phyloP scores from a whole-genome alignment of 2,888 invertebrate species.

The Spodoptera picta region DNA sequence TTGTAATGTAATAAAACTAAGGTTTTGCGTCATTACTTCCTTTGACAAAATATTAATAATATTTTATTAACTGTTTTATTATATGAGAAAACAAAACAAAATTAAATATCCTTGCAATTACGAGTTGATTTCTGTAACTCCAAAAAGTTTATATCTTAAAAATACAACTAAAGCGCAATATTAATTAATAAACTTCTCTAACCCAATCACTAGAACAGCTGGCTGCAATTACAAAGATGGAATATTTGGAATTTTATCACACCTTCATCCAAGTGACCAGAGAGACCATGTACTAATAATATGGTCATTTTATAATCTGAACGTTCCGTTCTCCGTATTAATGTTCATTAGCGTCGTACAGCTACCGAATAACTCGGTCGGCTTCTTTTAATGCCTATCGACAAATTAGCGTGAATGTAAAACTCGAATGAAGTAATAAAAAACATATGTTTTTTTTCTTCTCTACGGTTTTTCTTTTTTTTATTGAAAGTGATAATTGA shows the following conservation, averaged over 20 bases:
- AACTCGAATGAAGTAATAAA: constrained; percentile 85
- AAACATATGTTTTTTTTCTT: constrained; percentile 77
- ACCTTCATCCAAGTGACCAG: constrained; percentile 37
- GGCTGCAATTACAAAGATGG: constrained; percentile 10
- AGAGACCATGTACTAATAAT: constrained; percentile 67
- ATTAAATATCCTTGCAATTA: too few species aligned
- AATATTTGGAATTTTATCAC: constrained; percentile 42
- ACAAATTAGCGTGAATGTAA: constrained; percentile 88
- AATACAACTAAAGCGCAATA: background rate
- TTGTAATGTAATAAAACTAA: background rate
- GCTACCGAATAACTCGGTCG: constrained; percentile 87
- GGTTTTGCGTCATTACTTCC: too few species aligned
- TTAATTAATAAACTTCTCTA: background rate
- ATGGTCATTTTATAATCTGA: constrained; percentile 74
- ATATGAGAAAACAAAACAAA: too few species aligned
- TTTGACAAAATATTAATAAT: too few species aligned
- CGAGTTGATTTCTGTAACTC: too few species aligned
- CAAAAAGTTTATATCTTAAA: background rate
- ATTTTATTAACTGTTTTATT: too few species aligned
- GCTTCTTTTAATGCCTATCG: constrained; percentile 83
- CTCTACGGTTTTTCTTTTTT: constrained; percentile 77
- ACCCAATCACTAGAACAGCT: constrained; percentile 9
- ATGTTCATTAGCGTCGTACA: constrained; percentile 84
- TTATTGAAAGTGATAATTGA: constrained; percentile 87
- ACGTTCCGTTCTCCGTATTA: constrained; percentile 79